Percentiles rank a stretch among this genome's conserved stretches.
phyloP scores from a whole-genome alignment of 2,888 invertebrate species.

The Scaeva pyrastri region DNA sequence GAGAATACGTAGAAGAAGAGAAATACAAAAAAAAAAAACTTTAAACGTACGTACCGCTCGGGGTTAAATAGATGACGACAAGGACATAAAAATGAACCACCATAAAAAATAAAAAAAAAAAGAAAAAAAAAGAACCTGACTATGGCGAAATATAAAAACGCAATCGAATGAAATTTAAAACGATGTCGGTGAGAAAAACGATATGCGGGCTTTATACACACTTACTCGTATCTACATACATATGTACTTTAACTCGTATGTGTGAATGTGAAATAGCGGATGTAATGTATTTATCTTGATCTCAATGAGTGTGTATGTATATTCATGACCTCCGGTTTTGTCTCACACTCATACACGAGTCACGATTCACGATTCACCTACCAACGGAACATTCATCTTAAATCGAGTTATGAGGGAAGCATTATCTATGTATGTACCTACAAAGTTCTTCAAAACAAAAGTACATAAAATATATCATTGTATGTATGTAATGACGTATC shows the following conservation, averaged over 20 bases:
- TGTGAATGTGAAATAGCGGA: no score
- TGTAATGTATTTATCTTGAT: no score
- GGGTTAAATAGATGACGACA: slow-evolving; percentile 40
- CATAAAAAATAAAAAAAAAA: slow-evolving; percentile 28
- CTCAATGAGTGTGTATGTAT: background rate
- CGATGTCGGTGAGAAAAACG: slow-evolving; percentile 5
- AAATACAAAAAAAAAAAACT: background rate
- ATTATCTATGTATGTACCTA: no score
- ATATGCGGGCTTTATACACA: slow-evolving; percentile 1
- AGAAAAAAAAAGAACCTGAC: background rate
- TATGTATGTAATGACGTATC: no score
- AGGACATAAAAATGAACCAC: slow-evolving; percentile 37
- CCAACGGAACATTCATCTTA: slow-evolving; percentile 38
- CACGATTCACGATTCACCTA: no score
- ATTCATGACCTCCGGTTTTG: slow-evolving; percentile 4
- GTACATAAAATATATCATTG: slow-evolving; percentile 17
- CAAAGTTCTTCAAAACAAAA: slow-evolving; percentile 20
- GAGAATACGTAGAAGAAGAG: background rate
- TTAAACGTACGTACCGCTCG: background rate
- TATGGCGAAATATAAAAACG: slow-evolving; percentile 46
- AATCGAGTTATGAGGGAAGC: slow-evolving; percentile 37
- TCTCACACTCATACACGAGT: no score
- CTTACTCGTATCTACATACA: background rate
- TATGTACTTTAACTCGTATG: no score
- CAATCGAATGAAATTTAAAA: slow-evolving; percentile 65